Conservation (phyloP, 2,797 vertebrate genomes). For the Lagocephalus sceleratus region DNA sequence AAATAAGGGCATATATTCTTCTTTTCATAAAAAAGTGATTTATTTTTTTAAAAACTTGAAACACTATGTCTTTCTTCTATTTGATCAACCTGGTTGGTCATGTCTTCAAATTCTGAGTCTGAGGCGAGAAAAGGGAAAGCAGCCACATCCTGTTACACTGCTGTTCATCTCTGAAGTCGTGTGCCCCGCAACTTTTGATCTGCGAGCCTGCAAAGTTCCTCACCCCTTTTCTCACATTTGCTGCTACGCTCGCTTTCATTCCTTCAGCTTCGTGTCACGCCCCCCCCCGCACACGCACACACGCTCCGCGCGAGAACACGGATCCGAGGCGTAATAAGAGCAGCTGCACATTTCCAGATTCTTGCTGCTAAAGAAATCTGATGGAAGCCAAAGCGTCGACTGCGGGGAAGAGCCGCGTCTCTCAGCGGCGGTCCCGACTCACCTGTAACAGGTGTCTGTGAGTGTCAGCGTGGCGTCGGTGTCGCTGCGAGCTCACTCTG, state of each 20-base stretch:
- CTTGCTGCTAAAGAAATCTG: too few relatives aligned
- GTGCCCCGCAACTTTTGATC: conserved; percentile 41
- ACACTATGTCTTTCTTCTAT: too few relatives aligned
- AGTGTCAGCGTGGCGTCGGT: conserved; percentile 46
- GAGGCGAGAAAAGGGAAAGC: conserved; percentile 18
- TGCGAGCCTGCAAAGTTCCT: conserved; percentile 42
- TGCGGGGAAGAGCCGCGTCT: background rate
- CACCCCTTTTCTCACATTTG: conserved; percentile 31
- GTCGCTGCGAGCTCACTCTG: conserved; percentile 56
- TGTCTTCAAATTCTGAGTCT: conserved; percentile 1
- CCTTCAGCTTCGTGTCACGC: too few relatives aligned
- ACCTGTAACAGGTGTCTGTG: conserved; percentile 62
- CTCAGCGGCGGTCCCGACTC: conserved; percentile 29
- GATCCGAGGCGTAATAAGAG: too few relatives aligned
- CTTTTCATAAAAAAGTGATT: too few relatives aligned
- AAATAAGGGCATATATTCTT: too few relatives aligned
- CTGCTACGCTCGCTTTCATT: background rate
- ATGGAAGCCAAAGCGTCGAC: too few relatives aligned
- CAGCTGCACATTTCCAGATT: too few relatives aligned
- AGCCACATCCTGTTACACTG: conserved; percentile 12
- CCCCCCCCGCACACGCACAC: too few relatives aligned
- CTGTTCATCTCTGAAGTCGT: conserved; percentile 12
- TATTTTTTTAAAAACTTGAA: too few relatives aligned
- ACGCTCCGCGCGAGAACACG: too few relatives aligned
- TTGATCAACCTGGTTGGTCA: too few relatives aligned